These are phyloP conservation scores for Oncorhynchus mykiss DNA, from an alignment of 2,113 vertebrate species.

Conservation along the genomic window DNA sequence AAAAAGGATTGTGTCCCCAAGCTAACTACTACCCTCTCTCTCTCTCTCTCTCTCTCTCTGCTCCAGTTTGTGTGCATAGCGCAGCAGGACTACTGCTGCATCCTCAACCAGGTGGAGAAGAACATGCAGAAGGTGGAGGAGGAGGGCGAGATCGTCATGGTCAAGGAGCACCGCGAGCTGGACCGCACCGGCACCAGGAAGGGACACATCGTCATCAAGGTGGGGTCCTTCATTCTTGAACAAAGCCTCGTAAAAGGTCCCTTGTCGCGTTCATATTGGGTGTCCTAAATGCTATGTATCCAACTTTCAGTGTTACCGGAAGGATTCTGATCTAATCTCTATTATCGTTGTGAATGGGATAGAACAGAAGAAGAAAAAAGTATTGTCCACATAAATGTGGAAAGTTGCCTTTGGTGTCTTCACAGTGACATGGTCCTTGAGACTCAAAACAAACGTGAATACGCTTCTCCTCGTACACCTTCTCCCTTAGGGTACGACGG, in stretches of 20 bases:
- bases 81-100: constrained; percentile 98
- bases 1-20: no score
- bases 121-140: constrained; percentile 99
- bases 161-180: constrained; percentile 96
- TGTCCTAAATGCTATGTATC: no score
- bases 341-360: no score
- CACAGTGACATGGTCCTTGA: no score
- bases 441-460: no score
- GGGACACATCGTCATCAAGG: constrained; percentile 99
- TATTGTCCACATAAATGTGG: no score
- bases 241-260: no score
- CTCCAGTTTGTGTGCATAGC: constrained; percentile 97
- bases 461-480: neutral
- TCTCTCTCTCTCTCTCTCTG: constrained; percentile 18
- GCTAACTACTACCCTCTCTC: neutral
- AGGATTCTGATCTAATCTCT: no score
- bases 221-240: constrained; percentile 49
- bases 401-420: no score
- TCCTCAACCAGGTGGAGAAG: constrained; percentile 98
- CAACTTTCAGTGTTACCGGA: no score
- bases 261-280: no score
- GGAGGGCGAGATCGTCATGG: constrained; percentile 99
- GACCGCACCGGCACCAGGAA: constrained; percentile 98
- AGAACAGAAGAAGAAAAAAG: no score
- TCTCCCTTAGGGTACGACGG: constrained; percentile 84